Evolutionary conservation across 1,140 invertebrate species (phyloP).

Genomic region (Sminthurides bifidus): DNA sequence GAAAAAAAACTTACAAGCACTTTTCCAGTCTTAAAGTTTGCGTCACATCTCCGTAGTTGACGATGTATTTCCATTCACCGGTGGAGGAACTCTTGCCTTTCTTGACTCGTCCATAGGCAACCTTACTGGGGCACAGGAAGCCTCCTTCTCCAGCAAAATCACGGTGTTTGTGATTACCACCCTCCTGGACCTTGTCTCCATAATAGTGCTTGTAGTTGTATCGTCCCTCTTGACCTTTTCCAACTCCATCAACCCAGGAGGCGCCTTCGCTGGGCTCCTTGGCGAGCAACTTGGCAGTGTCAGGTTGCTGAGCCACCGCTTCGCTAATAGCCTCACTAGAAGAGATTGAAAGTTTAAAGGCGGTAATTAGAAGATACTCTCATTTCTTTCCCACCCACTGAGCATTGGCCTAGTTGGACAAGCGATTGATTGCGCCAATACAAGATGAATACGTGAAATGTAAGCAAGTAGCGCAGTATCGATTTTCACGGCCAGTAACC

Average conservation of each 20-base stretch:
- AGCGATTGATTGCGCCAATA: no score
- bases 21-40: slow-evolving; percentile 72
- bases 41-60: slow-evolving; percentile 72
- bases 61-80: slow-evolving; percentile 74
- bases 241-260: slow-evolving; percentile 44
- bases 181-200: slow-evolving; percentile 35
- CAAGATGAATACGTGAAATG: no score
- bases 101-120: slow-evolving; percentile 70
- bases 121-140: slow-evolving; percentile 62
- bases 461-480: no score
- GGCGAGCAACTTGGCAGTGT: slow-evolving; percentile 54
- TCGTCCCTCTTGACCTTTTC: slow-evolving; percentile 43
- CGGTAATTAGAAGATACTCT: background rate
- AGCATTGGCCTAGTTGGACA: no score
- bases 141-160: slow-evolving; percentile 48
- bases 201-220: slow-evolving; percentile 48
- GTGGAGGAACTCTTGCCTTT: slow-evolving; percentile 59
- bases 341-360: slow-evolving; percentile 22
- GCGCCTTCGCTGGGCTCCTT: slow-evolving; percentile 33
- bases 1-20: slow-evolving; percentile 49
- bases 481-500: no score
- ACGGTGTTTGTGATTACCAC: slow-evolving; percentile 38
- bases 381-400: no score
- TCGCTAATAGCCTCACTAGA: slow-evolving; percentile 60
- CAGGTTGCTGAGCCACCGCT: slow-evolving; percentile 55